Evolutionary conservation across 2,888 invertebrate genomes (phyloP).

Genomic region (Thyatira batis): DNA sequence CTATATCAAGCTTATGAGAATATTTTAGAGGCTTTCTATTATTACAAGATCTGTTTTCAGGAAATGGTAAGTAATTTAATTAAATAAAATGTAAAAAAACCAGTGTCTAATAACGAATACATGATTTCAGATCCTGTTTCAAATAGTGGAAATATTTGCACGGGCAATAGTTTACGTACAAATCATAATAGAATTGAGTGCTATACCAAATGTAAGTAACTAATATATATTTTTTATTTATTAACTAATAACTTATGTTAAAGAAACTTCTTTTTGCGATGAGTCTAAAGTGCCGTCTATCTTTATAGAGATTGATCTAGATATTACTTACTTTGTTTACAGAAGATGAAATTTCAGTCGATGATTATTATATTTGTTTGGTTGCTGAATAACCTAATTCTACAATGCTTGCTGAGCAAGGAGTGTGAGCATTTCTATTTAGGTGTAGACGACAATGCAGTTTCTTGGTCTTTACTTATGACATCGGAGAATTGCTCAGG

Average conservation of each 20-base stretch:
- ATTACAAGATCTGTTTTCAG: neutral
- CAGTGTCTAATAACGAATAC: neutral
- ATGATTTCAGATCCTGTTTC: neutral
- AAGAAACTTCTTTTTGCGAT: no score
- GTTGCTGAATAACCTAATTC: neutral
- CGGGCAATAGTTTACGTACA: neutral
- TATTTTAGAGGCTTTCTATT: neutral
- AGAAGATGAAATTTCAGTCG: neutral
- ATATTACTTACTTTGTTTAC: neutral
- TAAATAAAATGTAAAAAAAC: neutral
- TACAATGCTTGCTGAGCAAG: neutral
- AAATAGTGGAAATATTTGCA: neutral
- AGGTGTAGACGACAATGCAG: neutral
- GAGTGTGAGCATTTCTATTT: slow-evolving; percentile 4
- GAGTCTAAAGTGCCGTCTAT: no score
- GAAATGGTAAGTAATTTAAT: neutral
- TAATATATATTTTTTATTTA: no score
- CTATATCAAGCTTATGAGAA: neutral
- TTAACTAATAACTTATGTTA: no score
- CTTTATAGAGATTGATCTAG: no score
- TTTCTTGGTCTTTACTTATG: neutral
- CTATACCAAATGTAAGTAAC: neutral
- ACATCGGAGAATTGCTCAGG: neutral
- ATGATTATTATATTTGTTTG: slow-evolving; percentile 1
- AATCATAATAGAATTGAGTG: neutral